phyloP scores from a whole-genome alignment of 2,113 vertebrate genomes.

The Reinhardtius hippoglossoides region DNA sequence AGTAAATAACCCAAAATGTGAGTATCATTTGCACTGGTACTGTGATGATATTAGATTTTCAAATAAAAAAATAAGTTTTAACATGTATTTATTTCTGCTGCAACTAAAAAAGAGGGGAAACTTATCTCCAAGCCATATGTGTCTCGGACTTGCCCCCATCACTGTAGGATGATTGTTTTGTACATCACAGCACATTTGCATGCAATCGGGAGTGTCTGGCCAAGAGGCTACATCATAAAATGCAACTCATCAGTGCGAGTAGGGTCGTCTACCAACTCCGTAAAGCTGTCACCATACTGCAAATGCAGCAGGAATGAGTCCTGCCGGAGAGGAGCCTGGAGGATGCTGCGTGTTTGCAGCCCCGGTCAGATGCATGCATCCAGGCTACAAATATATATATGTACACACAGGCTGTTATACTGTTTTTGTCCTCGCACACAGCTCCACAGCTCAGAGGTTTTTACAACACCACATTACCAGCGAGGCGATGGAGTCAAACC shows the following conservation, averaged over 20 bases:
- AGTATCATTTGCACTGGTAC: background rate
- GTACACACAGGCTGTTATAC: background rate
- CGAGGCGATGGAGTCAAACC: background rate
- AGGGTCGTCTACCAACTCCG: slow-evolving; percentile 70
- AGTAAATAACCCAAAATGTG: background rate
- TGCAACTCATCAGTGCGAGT: slow-evolving; percentile 69
- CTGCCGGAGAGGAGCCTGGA: slow-evolving; percentile 56
- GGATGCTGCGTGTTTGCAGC: slow-evolving; percentile 12
- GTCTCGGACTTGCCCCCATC: slow-evolving; percentile 17
- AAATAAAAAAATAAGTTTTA: too few relatives aligned
- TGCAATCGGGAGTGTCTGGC: slow-evolving; percentile 56
- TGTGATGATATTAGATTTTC: too few relatives aligned
- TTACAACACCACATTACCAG: slow-evolving; percentile 14
- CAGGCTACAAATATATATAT: too few relatives aligned
- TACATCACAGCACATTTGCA: slow-evolving; percentile 69
- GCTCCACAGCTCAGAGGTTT: slow-evolving; percentile 17
- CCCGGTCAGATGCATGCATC: too few relatives aligned
- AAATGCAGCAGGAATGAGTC: slow-evolving; percentile 77
- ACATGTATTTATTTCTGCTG: background rate
- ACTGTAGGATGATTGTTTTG: slow-evolving; percentile 47
- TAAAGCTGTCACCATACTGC: slow-evolving; percentile 81
- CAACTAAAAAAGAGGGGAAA: slow-evolving; percentile 11
- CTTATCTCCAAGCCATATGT: slow-evolving; percentile 16
- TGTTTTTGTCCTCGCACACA: background rate
- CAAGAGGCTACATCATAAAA: slow-evolving; percentile 63